phyloP scores from a whole-genome alignment of 92 coral and sea anemone species.

The Nematostella vectensis region DNA sequence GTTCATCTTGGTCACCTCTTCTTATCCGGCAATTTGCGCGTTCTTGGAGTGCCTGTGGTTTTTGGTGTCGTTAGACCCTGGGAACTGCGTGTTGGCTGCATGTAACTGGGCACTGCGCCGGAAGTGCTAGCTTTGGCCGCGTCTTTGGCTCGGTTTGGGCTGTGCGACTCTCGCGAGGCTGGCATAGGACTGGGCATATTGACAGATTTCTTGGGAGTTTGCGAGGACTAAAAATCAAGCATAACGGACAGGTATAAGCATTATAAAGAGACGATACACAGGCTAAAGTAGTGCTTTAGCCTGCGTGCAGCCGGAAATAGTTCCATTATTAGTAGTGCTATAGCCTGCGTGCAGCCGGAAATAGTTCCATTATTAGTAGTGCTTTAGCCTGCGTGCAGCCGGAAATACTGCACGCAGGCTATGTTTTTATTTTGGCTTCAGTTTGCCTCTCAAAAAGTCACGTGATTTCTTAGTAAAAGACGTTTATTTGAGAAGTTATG shows the following conservation, averaged over 20 bases:
- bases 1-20: constrained; percentile 37
- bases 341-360: too few species aligned
- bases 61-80: constrained; percentile 34
- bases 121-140: constrained; percentile 23
- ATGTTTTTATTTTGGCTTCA: too few species aligned
- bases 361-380: too few species aligned
- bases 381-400: too few species aligned
- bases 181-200: constrained; percentile 32
- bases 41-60: constrained; percentile 26
- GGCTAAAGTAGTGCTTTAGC: too few species aligned
- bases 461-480: too few species aligned
- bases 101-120: constrained; percentile 49
- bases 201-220: constrained; percentile 13
- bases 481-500: too few species aligned
- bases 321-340: neutral
- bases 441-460: too few species aligned
- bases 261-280: too few species aligned
- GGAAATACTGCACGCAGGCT: too few species aligned
- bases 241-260: neutral
- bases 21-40: constrained; percentile 33
- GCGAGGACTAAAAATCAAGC: neutral
- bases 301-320: neutral
- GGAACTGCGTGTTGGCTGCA: constrained; percentile 74
- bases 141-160: constrained; percentile 42
- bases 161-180: constrained; percentile 38